A percentile compares a stretch with the other conserved stretches of the same genome.
Conservation (phyloP, 1,140 invertebrate genomes). For the Hylyphantes graminicola region DNA sequence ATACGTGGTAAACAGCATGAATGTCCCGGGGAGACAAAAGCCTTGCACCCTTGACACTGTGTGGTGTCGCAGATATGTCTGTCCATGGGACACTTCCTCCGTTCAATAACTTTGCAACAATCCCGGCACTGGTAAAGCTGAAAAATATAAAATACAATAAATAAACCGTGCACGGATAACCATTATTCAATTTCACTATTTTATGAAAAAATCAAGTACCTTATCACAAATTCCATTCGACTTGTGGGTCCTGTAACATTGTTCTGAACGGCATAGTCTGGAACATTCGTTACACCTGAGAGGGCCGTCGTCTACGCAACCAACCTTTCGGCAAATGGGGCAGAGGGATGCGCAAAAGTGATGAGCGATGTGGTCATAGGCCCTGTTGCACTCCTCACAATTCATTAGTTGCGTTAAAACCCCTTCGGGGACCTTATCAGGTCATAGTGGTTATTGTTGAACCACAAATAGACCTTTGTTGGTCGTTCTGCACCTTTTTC, state of each 20-base stretch:
- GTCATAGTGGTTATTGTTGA: slow-evolving; percentile 16
- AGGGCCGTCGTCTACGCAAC: not conserved
- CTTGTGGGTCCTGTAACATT: not conserved
- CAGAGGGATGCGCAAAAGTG: not conserved
- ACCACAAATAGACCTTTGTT: not conserved
- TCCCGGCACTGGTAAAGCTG: slow-evolving; percentile 13
- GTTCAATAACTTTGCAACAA: slow-evolving; percentile 8
- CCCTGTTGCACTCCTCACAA: not conserved
- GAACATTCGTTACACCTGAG: not conserved
- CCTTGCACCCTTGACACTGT: not conserved
- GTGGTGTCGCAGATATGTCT: not conserved
- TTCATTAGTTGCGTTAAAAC: not conserved
- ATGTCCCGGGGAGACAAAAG: not conserved
- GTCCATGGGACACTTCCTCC: not conserved
- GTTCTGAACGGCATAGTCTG: not conserved
- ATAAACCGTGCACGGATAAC: too few species aligned
- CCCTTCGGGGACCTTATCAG: not conserved
- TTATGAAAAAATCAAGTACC: not conserved
- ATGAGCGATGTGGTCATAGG: not conserved
- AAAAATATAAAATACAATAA: not conserved
- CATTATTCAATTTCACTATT: not conserved
- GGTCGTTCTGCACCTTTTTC: too few species aligned
- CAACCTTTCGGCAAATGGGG: not conserved
- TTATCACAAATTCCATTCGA: not conserved
- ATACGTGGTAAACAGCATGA: not conserved